Evolutionary conservation across 2,888 invertebrate genomes (phyloP).

Genomic region (Clunio marinus): DNA sequence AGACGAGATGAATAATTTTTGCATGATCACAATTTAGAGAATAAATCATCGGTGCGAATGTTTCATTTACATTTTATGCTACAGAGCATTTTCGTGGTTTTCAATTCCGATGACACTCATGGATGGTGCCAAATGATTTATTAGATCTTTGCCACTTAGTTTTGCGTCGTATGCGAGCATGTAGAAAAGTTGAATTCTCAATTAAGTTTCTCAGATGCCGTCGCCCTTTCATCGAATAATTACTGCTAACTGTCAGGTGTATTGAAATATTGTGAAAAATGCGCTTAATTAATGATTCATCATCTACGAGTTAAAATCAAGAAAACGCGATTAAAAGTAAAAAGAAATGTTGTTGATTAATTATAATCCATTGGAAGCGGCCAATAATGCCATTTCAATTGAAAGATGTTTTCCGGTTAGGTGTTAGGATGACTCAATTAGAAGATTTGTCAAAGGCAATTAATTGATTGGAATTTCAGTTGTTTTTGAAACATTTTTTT

Average conservation of each 20-base stretch:
- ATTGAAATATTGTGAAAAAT: too few species aligned
- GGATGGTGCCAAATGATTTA: slow-evolving; percentile 9
- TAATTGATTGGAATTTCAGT: neutral
- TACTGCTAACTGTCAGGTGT: too few species aligned
- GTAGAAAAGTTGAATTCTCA: too few species aligned
- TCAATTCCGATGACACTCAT: slow-evolving; percentile 11
- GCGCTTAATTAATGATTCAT: neutral
- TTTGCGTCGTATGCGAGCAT: neutral
- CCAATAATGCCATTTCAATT: neutral
- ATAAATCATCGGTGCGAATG: neutral
- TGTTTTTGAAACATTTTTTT: neutral
- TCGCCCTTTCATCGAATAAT: too few species aligned
- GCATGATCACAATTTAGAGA: neutral
- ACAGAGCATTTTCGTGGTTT: neutral
- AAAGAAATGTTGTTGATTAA: neutral
- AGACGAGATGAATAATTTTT: neutral
- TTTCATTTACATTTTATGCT: neutral
- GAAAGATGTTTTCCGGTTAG: neutral
- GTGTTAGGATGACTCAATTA: neutral
- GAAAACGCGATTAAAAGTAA: neutral
- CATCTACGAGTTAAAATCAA: neutral
- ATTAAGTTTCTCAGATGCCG: too few species aligned
- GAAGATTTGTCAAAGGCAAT: neutral
- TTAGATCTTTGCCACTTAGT: slow-evolving; percentile 7
- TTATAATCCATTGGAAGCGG: neutral